These are phyloP conservation scores for Drosophila mercatorum DNA, from an alignment of 2,888 invertebrate species.

Conservation along the genomic window DNA sequence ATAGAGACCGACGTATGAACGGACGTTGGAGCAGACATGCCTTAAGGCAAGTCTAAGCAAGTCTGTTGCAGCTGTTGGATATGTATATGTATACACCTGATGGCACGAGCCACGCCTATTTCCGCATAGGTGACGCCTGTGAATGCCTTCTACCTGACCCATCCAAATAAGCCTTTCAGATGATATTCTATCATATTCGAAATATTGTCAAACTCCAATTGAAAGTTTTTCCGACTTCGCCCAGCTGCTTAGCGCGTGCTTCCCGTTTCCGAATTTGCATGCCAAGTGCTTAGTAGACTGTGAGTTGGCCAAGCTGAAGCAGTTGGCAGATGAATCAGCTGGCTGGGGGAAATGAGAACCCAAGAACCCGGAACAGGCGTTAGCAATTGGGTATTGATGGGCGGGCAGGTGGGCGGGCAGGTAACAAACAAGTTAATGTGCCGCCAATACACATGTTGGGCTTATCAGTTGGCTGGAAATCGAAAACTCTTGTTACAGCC, in stretches of 20 bases:
- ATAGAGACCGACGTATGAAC: too few species aligned
- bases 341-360: constrained; percentile 18
- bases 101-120: neutral
- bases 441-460: neutral
- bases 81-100: too few species aligned
- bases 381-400: too few species aligned
- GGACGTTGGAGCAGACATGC: too few species aligned
- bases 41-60: too few species aligned
- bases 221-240: neutral
- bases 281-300: too few species aligned
- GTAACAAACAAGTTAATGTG: neutral
- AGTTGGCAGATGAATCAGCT: constrained; percentile 22
- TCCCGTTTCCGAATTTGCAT: neutral
- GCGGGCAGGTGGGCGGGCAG: neutral
- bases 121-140: neutral
- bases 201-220: neutral
- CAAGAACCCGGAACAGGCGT: constrained; percentile 28
- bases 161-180: too few species aligned
- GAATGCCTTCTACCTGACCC: too few species aligned
- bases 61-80: too few species aligned
- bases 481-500: constrained; percentile 36
- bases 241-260: neutral
- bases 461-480: constrained; percentile 61
- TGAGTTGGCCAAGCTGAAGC: neutral
- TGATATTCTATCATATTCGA: too few species aligned